A percentile compares a stretch with the other conserved stretches of the same genome.
Conservation (phyloP, 2,888 invertebrate species). For the Lissonota sp. region DNA sequence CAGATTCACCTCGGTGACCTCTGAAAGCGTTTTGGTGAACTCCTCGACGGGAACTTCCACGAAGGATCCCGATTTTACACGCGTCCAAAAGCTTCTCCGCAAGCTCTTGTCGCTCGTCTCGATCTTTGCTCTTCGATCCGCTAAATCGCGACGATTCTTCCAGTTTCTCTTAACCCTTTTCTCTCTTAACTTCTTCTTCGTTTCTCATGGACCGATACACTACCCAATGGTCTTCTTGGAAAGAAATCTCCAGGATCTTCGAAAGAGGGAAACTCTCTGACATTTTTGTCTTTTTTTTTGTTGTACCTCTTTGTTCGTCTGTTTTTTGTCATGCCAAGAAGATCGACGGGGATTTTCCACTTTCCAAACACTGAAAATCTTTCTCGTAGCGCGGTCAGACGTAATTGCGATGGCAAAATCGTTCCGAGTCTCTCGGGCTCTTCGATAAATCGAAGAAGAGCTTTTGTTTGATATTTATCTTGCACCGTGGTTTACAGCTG, state of each 20-base stretch:
- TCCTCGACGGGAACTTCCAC: conserved; percentile 3
- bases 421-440: no score
- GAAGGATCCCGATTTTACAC: conserved; percentile 12
- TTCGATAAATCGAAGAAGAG: no score
- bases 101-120: conserved; percentile 26
- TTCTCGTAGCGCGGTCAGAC: no score
- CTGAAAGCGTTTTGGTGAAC: conserved; percentile 18
- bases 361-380: no score
- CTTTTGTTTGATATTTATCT: no score
- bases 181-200: conserved; percentile 3
- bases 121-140: background rate
- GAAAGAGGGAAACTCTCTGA: no score
- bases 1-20: conserved; percentile 10
- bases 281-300: background rate
- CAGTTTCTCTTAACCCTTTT: conserved; percentile 34
- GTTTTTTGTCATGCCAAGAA: conserved; percentile 7
- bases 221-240: no score
- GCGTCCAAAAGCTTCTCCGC: conserved; percentile 21
- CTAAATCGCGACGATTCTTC: background rate
- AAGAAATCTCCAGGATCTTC: no score
- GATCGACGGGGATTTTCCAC: no score
- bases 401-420: no score
- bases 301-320: background rate
- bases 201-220: background rate
- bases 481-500: no score